Evolutionary conservation across 2,888 invertebrate genomes (phyloP).

Genomic region (Eristalis arbustorum): DNA sequence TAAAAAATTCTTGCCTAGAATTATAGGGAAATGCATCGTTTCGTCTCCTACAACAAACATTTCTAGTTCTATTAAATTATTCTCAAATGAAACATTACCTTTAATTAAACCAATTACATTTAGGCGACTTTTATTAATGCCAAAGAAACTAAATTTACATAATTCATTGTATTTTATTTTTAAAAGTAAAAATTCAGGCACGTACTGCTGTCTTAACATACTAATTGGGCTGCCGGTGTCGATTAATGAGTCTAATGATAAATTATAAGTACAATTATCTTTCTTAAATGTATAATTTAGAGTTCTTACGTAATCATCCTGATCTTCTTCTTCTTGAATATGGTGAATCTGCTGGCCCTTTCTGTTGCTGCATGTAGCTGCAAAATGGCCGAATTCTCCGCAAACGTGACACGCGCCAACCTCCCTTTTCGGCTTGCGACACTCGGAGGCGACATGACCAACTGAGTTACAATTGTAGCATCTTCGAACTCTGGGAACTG

Average conservation of each 20-base stretch:
- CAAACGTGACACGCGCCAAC: slow-evolving; percentile 45
- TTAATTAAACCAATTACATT: not conserved
- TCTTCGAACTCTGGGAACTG: not conserved
- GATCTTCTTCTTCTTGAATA: slow-evolving; percentile 8
- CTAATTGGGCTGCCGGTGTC: slow-evolving; percentile 65
- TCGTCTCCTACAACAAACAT: not conserved
- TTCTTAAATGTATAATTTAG: slow-evolving; percentile 52
- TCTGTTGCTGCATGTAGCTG: not conserved
- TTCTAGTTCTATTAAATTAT: not conserved
- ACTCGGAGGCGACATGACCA: slow-evolving; percentile 50
- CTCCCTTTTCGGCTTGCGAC: slow-evolving; percentile 55
- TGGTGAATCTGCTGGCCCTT: slow-evolving; percentile 9
- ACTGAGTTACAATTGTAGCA: slow-evolving; percentile 57
- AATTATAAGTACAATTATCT: slow-evolving; percentile 42
- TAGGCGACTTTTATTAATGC: slow-evolving; percentile 36
- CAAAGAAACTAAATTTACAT: slow-evolving; percentile 10
- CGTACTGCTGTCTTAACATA: slow-evolving; percentile 8
- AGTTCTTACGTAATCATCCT: slow-evolving; percentile 60
- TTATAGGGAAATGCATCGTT: not conserved
- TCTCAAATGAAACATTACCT: not conserved
- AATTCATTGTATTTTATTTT: not conserved
- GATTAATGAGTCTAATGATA: slow-evolving; percentile 53
- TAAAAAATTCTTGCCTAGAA: not conserved
- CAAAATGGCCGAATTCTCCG: not conserved
- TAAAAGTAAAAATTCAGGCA: slow-evolving; percentile 7